Percentiles rank a stretch among this genome's conserved stretches.
These are phyloP conservation scores for Laterallus jamaicensis DNA, from an alignment of 2,113 vertebrate species.

Conservation along the genomic window DNA sequence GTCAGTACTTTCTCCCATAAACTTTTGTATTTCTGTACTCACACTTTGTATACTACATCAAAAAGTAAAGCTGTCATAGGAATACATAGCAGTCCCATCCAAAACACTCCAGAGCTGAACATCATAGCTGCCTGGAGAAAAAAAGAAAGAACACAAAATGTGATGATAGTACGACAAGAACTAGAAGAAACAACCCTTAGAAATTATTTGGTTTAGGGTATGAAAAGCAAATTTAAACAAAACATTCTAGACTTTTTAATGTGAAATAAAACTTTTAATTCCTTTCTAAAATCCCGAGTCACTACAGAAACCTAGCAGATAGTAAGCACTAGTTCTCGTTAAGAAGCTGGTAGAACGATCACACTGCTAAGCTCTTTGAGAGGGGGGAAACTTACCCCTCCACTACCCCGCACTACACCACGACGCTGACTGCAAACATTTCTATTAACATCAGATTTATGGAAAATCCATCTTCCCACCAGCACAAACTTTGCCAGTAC, in stretches of 20 bases:
- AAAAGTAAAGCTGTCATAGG: constrained; percentile 91
- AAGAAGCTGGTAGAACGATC: not conserved
- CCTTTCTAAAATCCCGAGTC: not conserved
- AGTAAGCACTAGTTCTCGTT: not conserved
- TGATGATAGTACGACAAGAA: not conserved
- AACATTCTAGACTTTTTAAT: not conserved
- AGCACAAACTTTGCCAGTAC: not conserved
- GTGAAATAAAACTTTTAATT: not conserved
- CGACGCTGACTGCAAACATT: not conserved
- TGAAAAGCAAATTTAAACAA: not conserved
- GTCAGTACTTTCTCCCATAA: not conserved
- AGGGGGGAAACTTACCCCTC: not conserved
- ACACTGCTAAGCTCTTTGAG: not conserved
- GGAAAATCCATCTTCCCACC: not conserved
- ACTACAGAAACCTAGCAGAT: not conserved
- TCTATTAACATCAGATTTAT: not conserved
- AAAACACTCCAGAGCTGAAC: constrained; percentile 95
- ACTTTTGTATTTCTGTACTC: constrained; percentile 69
- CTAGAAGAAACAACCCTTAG: not conserved
- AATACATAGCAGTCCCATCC: constrained; percentile 94
- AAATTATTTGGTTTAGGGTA: not conserved
- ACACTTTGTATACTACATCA: constrained; percentile 95
- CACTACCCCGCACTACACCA: not conserved
- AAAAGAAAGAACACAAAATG: not conserved
- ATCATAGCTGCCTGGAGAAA: constrained; percentile 88